Conservation (phyloP, 1,140 invertebrate genomes). For the Diorhabda carinulata region DNA sequence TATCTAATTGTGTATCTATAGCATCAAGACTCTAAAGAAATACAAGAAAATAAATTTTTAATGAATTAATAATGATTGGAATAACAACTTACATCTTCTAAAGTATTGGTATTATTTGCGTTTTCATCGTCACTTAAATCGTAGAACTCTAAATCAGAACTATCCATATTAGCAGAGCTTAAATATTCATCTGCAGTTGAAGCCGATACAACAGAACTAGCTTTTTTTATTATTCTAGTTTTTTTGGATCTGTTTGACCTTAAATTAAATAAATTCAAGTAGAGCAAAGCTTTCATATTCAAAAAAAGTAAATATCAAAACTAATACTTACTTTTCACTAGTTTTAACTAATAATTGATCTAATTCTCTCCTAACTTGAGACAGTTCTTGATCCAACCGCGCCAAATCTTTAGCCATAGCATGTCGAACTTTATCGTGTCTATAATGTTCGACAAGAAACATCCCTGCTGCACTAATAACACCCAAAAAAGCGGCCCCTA, state of each 20-base stretch:
- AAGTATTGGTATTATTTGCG: constrained; percentile 5
- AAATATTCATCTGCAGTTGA: constrained; percentile 33
- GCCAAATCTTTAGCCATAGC: constrained; percentile 52
- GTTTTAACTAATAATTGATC: constrained; percentile 47
- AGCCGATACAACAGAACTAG: constrained; percentile 24
- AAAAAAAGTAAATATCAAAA: neutral
- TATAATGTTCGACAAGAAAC: constrained; percentile 60
- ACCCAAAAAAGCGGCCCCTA: constrained; percentile 58
- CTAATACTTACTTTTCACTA: constrained; percentile 10
- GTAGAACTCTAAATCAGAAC: constrained; percentile 45
- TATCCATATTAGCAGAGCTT: constrained; percentile 38
- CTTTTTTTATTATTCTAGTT: constrained; percentile 37
- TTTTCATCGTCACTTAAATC: constrained; percentile 44
- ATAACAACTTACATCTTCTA: constrained; percentile 22
- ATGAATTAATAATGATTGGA: neutral
- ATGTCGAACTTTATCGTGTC: constrained; percentile 54
- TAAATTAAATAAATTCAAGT: constrained; percentile 11
- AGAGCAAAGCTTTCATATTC: neutral
- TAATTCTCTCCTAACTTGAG: constrained; percentile 52
- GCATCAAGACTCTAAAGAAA: constrained; percentile 30
- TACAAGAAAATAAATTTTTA: neutral
- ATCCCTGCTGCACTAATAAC: constrained; percentile 60
- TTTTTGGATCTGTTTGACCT: constrained; percentile 32
- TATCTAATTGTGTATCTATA: constrained; percentile 41
- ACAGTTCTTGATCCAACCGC: constrained; percentile 52